Evolutionary conservation across 2,113 vertebrate species (phyloP), one percentile per base, ranked within the genome.

Genomic region (Cyanoliseus patagonus): DNA sequence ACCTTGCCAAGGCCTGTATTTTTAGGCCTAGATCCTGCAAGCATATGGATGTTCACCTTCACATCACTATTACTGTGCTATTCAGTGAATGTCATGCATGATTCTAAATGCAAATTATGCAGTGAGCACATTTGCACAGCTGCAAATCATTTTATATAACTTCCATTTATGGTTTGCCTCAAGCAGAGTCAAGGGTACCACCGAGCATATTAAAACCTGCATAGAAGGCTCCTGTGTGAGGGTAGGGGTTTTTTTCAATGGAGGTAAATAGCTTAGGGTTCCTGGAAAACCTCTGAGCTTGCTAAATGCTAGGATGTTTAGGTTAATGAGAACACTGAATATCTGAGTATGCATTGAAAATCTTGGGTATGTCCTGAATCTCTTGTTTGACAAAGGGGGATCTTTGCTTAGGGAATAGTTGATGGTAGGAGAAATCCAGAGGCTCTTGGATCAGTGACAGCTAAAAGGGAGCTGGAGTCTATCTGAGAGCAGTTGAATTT

Each of bases 121-220:
- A 64, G 25, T 72, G 52, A 94, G 47, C 35, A 67, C 57, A 86
- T 88, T 75, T 83, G 3, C 24, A 72, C n/a, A 80, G 33, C 42
- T 72, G 80, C 46, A 94, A 91, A 79, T 79, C 7, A 73, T 79
- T 94, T 79, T 86, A 67, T 88, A 35, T 41, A 72, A 79, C 52
- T 87, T 92, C 27, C 2, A 0, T 86, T 94, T 59, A 68, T 83
- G 28, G 22, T 80, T 25, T 79, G 59, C 52, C 72, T 91, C 47
- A 59, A 92, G 49, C 23, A 44, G 67, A 63, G n/a, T 83, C 46
- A 63, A 67, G 47, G 39, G 18, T 90, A 83, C 20, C 33, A 75
- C 33, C 1, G 1, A 83, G 78, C 83, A 39, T 64, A 64, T 64
- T 80, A 52, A 86, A 93, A 83, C 7, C 49, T 74, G 12, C 0